A percentile compares a stretch with the other conserved stretches of the same genome.
Evolutionary conservation across 2,113 vertebrate species (phyloP).

Genomic region (Gobiocypris rarus): DNA sequence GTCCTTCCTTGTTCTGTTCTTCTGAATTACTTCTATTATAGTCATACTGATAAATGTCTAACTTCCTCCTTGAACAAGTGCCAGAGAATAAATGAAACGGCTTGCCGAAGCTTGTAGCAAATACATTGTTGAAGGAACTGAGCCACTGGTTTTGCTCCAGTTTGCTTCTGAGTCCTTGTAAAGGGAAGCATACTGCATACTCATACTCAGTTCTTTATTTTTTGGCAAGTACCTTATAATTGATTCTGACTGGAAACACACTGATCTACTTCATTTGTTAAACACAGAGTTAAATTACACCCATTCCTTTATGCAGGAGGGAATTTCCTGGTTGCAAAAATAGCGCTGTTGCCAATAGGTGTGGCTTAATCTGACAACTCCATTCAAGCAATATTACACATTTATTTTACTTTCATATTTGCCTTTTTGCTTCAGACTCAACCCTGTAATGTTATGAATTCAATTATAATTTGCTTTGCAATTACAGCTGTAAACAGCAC

Average conservation of each 20-base stretch:
- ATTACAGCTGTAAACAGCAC: neutral
- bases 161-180: neutral
- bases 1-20: neutral
- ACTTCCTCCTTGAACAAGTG: slow-evolving; percentile 31
- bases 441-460: neutral
- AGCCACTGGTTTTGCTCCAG: neutral
- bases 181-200: neutral
- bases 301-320: neutral
- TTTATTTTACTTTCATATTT: neutral
- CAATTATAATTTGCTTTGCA: neutral
- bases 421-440: neutral
- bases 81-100: neutral
- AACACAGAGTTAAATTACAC: neutral
- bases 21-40: neutral
- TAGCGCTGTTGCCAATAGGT: neutral
- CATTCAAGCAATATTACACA: neutral
- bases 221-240: neutral
- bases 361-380: neutral
- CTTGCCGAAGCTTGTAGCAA: neutral
- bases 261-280: neutral
- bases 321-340: slow-evolving; percentile 5
- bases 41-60: neutral
- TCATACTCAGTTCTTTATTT: neutral
- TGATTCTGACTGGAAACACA: neutral
- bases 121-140: neutral